phyloP scores from a whole-genome alignment of 2,888 invertebrate species.

The Ichneumoninae sp. region DNA sequence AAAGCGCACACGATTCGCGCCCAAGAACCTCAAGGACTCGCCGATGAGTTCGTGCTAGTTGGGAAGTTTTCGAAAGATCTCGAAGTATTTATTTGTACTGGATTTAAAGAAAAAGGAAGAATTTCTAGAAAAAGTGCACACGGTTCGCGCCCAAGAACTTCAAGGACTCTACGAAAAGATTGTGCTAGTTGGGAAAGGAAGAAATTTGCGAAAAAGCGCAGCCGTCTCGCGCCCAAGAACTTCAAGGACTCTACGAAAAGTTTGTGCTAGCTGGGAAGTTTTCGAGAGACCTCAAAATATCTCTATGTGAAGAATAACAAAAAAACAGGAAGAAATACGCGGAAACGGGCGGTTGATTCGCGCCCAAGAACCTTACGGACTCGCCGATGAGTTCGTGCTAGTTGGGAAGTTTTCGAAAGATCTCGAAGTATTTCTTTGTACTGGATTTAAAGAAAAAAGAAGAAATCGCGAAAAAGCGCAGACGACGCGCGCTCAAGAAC shows the following conservation, averaged over 20 bases:
- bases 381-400: too few species aligned
- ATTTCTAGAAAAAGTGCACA: not conserved
- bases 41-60: too few species aligned
- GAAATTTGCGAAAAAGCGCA: not conserved
- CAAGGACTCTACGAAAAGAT: slow-evolving; percentile 10
- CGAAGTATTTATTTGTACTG: not conserved
- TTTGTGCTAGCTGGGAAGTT: not conserved
- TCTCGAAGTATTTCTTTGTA: not conserved
- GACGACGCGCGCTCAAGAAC: slow-evolving; percentile 6
- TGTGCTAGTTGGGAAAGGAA: not conserved
- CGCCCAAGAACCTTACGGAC: not conserved
- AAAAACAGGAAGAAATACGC: not conserved
- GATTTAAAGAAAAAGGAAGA: too few species aligned
- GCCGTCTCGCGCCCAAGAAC: too few species aligned
- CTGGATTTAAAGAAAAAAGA: too few species aligned
- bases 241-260: too few species aligned
- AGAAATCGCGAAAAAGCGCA: not conserved
- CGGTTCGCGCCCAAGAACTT: slow-evolving; percentile 15
- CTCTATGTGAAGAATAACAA: too few species aligned
- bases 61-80: not conserved
- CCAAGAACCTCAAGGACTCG: too few species aligned
- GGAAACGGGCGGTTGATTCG: slow-evolving; percentile 21
- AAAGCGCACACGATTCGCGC: slow-evolving; percentile 9
- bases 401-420: not conserved
- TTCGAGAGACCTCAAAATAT: not conserved